Conservation (phyloP, 1,140 invertebrate genomes). For the Phenacoccus solenopsis region DNA sequence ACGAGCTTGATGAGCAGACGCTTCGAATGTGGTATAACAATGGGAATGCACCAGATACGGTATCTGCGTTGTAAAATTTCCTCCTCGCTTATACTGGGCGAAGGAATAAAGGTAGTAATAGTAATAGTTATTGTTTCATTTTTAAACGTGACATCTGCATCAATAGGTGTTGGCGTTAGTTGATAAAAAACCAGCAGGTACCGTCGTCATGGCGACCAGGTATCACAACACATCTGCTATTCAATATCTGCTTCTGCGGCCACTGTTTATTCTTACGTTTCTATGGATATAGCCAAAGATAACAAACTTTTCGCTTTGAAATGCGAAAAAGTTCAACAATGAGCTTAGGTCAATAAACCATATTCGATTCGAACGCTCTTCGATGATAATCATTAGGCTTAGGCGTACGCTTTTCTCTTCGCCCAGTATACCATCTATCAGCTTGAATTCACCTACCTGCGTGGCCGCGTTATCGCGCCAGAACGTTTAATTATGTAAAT, state of each 20-base stretch:
- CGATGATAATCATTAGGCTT: neutral
- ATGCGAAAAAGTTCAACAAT: neutral
- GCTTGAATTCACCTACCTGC: too few species aligned
- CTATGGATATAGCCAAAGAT: conserved; percentile 14
- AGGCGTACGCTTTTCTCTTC: neutral
- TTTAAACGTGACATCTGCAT: conserved; percentile 14
- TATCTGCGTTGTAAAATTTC: neutral
- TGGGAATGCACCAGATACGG: too few species aligned
- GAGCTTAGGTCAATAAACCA: neutral
- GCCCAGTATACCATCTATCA: too few species aligned
- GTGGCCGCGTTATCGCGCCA: neutral
- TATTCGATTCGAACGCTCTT: neutral
- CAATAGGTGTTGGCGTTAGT: conserved; percentile 10
- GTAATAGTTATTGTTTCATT: neutral
- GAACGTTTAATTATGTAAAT: neutral
- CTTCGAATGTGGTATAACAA: too few species aligned
- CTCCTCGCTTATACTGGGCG: neutral
- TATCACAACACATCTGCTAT: conserved; percentile 13
- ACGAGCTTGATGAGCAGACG: too few species aligned
- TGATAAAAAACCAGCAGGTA: conserved; percentile 13
- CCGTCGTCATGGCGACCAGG: neutral
- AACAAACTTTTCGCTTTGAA: conserved; percentile 1
- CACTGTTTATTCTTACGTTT: conserved; percentile 5
- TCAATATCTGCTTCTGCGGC: conserved; percentile 9
- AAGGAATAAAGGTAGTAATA: neutral